Evolutionary conservation across 2,797 vertebrate genomes (phyloP).

Genomic region (Delichon dasypus): DNA sequence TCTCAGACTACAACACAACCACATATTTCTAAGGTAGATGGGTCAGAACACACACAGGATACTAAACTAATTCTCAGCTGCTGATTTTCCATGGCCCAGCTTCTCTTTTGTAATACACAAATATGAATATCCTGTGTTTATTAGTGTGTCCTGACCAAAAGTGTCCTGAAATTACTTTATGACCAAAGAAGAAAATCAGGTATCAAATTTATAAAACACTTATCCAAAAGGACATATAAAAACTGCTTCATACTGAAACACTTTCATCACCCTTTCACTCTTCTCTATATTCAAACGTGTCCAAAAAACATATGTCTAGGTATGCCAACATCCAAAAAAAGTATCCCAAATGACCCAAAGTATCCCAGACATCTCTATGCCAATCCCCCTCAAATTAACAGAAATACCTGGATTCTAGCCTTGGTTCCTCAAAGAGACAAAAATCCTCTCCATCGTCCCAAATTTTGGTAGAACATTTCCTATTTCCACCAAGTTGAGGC

Average conservation of each 20-base stretch:
- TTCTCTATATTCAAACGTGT: background rate
- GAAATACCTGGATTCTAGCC: slow-evolving; percentile 74
- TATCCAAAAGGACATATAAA: background rate
- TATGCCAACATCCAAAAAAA: background rate
- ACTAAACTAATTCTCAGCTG: background rate
- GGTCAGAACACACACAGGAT: background rate
- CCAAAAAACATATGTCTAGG: background rate
- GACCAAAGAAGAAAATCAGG: background rate
- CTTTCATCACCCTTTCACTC: background rate
- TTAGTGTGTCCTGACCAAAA: background rate
- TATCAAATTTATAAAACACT: background rate
- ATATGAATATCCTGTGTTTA: background rate
- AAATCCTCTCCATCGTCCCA: slow-evolving; percentile 94
- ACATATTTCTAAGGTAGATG: background rate
- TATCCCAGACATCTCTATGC: background rate
- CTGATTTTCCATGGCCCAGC: background rate
- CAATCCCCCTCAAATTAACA: background rate
- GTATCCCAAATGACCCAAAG: background rate
- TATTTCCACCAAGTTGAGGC: slow-evolving; percentile 74
- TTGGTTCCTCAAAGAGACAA: slow-evolving; percentile 80
- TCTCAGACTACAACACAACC: background rate
- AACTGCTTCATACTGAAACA: background rate
- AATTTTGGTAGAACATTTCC: slow-evolving; percentile 79
- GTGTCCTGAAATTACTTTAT: background rate
- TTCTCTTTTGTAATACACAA: background rate